phyloP scores from a whole-genome alignment of 35 echinoderm and acorn worm species.

The Heliocidaris tuberculata region DNA sequence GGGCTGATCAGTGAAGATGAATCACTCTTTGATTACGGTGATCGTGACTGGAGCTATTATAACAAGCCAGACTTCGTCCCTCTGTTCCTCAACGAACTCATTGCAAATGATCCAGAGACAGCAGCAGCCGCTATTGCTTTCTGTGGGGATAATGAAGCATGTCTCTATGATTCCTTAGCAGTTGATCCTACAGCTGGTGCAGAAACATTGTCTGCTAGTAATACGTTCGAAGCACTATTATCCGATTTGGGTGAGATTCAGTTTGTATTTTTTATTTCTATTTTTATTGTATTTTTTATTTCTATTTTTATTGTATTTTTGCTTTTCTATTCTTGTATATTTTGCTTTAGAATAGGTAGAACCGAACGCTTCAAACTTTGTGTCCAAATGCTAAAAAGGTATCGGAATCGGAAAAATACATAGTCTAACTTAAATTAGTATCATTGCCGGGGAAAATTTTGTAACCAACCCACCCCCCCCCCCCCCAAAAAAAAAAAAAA shows the following conservation, averaged over 20 bases:
- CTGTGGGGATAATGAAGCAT: background rate
- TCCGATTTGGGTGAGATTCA: background rate
- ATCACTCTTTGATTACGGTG: slow-evolving; percentile 20
- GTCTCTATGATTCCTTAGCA: slow-evolving; percentile 20
- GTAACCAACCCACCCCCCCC: no score
- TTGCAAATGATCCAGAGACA: background rate
- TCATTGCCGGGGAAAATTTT: no score
- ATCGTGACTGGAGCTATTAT: background rate
- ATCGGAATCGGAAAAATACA: no score
- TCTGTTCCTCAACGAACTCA: background rate
- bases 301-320: no score
- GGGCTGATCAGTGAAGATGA: background rate
- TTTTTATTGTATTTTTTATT: no score
- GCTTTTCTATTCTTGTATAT: no score
- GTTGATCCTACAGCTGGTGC: background rate
- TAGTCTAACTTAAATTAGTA: no score
- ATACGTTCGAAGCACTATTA: background rate
- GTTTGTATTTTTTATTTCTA: background rate
- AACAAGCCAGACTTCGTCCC: background rate
- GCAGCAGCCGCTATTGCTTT: no score
- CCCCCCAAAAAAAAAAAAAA: no score
- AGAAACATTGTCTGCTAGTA: background rate
- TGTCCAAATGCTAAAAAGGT: no score
- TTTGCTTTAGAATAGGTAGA: no score
- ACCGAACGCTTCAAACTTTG: no score